Percentiles rank a stretch among this genome's conserved stretches.
phyloP scores from a whole-genome alignment of 2,797 vertebrate genomes.

The Lepilemur septentrionalis region DNA sequence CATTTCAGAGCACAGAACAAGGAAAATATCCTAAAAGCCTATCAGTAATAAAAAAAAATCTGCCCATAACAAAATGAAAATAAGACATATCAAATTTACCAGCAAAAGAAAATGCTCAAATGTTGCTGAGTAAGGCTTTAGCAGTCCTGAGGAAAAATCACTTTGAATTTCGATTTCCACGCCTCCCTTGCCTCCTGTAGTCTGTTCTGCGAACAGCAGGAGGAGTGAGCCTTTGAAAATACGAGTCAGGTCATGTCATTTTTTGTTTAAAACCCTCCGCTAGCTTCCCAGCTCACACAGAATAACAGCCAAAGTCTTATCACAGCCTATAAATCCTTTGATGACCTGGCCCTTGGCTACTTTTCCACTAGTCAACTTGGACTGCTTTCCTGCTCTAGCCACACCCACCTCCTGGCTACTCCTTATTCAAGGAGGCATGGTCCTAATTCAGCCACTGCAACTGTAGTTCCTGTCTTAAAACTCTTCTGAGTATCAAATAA shows the following conservation, averaged over 20 bases:
- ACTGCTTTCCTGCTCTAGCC: background rate
- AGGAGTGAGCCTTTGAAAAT: background rate
- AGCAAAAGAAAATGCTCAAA: background rate
- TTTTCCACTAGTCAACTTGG: no score
- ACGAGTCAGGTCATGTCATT: background rate
- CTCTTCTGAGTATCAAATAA: background rate
- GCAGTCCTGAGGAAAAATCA: background rate
- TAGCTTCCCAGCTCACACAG: background rate
- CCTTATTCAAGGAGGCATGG: background rate
- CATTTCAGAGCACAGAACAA: background rate
- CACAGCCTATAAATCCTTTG: background rate
- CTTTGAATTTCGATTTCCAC: background rate
- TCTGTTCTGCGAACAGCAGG: background rate
- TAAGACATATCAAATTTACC: background rate
- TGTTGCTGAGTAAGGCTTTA: background rate
- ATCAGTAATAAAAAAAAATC: background rate
- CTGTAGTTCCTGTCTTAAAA: background rate
- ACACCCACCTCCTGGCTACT: background rate
- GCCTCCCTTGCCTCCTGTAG: background rate
- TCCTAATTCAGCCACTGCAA: background rate
- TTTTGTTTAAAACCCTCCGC: background rate
- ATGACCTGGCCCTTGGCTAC: background rate
- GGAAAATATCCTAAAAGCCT: background rate
- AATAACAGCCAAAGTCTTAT: background rate
- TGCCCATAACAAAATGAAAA: constrained; percentile 11